A percentile compares a stretch with the other conserved stretches of the same genome.
phyloP scores from a whole-genome alignment of 2,113 vertebrate genomes.

The Oreochromis tanganicae region DNA sequence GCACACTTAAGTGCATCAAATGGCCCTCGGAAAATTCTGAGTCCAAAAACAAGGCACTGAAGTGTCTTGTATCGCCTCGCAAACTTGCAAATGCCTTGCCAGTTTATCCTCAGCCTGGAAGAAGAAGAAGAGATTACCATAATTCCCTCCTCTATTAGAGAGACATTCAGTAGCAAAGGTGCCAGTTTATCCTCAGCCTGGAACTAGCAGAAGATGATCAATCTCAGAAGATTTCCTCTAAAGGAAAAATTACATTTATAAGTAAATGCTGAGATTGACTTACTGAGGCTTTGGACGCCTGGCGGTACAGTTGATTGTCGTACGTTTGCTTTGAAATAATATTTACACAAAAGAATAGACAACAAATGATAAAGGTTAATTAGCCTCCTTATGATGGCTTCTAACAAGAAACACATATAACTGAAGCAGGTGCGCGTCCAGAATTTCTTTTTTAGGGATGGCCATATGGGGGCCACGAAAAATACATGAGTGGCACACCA shows the following conservation, averaged over 20 bases:
- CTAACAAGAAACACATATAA: neutral
- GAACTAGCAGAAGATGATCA: too few relatives aligned
- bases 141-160: neutral
- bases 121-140: neutral
- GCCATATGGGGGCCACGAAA: neutral
- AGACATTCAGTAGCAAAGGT: neutral
- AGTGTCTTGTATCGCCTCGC: accelerated
- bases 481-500: accelerated
- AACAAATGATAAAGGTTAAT: too few relatives aligned
- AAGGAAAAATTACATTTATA: neutral
- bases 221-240: too few relatives aligned
- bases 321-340: too few relatives aligned
- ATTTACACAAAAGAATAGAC: too few relatives aligned
- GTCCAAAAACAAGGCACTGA: neutral
- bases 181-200: neutral
- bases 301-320: conserved; percentile 1
- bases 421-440: neutral
- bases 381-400: too few relatives aligned
- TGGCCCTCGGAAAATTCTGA: neutral
- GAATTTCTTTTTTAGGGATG: neutral
- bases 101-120: conserved; percentile 46
- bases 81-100: neutral
- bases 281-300: conserved; percentile 18
- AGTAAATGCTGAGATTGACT: neutral
- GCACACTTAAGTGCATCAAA: neutral